Conservation (phyloP, 2,113 vertebrate species). For the Urocitellus parryii region DNA sequence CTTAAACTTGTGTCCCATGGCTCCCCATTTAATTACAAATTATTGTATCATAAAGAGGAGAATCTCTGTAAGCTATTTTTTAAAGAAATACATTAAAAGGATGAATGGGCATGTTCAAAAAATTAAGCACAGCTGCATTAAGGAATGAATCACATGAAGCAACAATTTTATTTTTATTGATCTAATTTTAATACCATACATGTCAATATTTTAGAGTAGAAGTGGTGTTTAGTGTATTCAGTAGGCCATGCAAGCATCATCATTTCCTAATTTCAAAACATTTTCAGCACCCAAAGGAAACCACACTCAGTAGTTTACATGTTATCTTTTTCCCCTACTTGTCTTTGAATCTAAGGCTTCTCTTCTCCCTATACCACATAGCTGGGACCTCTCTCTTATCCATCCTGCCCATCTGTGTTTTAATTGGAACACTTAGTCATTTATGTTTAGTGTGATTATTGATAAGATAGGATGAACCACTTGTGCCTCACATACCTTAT, state of each 20-base stretch:
- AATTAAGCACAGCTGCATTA: not conserved
- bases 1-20: not conserved
- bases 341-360: not conserved
- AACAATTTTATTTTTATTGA: not conserved
- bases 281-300: not conserved
- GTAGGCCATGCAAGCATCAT: not conserved
- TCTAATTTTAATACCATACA: not conserved
- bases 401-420: not conserved
- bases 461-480: not conserved
- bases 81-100: not conserved
- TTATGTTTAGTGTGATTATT: not conserved
- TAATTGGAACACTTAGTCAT: not conserved
- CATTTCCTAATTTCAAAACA: not conserved
- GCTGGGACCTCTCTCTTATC: not conserved
- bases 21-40: not conserved
- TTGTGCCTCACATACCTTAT: no score
- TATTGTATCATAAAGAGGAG: not conserved
- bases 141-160: not conserved
- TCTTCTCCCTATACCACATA: not conserved
- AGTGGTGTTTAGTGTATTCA: not conserved
- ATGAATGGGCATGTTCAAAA: fast-evolving
- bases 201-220: not conserved
- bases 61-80: not conserved
- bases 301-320: not conserved
- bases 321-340: not conserved